Base-by-base conservation (phyloP, 2,797 vertebrate genomes). In the Anolis apletophallus region DNA sequence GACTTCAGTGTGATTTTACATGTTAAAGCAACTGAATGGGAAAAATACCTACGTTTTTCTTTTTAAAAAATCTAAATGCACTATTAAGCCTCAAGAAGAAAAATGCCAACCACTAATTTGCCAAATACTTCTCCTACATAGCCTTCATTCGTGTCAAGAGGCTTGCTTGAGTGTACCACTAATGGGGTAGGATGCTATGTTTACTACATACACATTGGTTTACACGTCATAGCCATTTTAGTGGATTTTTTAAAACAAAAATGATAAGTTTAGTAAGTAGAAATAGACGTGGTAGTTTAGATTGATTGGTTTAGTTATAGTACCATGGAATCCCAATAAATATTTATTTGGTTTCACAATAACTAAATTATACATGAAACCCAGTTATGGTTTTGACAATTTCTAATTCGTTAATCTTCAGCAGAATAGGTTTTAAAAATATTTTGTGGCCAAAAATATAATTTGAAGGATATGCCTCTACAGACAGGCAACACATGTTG, bases 71-170 rank as follows among this genome's bases (percentile, higher is more conserved):
- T 94, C 92, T 95, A 95, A 94, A 73, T 95, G 94, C 94, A 96
- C 94, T 95, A 95, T 89, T 96, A 95, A 96, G 96, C 96, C 94
- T 96, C 94, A 93, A 95, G 95, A 94, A 92, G 68, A 86, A 74
- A 91, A 90, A 84, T 54, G 61, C 80, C 40, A 88, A 91, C 84
- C 89, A 93, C 85, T 26, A 59, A 87, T 61, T 71, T 69, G 86
- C 36, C 75, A 83, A 73, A 79, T 78, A 54, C 40, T 79, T 23
- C 36, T 77, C n/a, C 52, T 87, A 21, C 21, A 23, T 52, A 78
- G n/a, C 67, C 55, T 54, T 83, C 36, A 36, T 64, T 72, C 59
- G 83, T 72, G 52, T 87, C 55, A 52, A 87, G 23, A 55, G 19
- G 21, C 54, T n/a, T 83, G 72, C 64, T 72, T 78, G 75, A 40